Base-by-base conservation (phyloP, 2,113 vertebrate genomes). In the Cynoglossus semilaevis region DNA sequence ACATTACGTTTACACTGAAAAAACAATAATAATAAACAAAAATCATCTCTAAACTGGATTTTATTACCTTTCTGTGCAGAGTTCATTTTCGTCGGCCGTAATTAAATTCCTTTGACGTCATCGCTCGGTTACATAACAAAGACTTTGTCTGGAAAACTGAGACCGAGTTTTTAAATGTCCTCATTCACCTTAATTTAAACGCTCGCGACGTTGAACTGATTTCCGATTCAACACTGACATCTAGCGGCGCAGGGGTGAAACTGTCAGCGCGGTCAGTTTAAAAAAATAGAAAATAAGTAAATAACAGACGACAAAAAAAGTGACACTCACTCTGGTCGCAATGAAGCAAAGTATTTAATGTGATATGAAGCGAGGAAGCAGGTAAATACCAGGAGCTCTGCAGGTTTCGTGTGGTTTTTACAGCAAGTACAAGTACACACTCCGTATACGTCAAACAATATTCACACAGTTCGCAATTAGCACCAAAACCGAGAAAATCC, bases 321-420 rank as follows among this genome's bases (percentile, higher is more conserved):
- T 29, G 6, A 29, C 22, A 4, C 22, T 29, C 22, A 16, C 6
- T 12, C 5, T 3, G 13, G 36, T 49, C 43, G 58, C 41, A 54
- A 57, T 76, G 4, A 74, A 72, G 66, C 66, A 72, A 72, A 66
- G 51, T 79, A 81, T 81, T 76, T 81, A 41, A 61, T 16, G 48
- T 58, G 42, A 62, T 63, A 69, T 19, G 37, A 67, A 62, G 58
- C 58, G 61, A 48, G 43, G 29, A 76, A 29, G 67, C 40, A 63
- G 36, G 35, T 52, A 38, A 22, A 55, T 48, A 43, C 46, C 22
- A 57, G 44, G 35, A 67, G 63, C 63, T 74, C 55, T 64, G 50
- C 58, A 34, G 58, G 22, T 49, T 15, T 14, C 16, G 59, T 51
- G 46, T 60, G 44, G 15, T 37, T 38, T n/a, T 50, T 49, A 57